These are phyloP conservation scores for Micromesistius poutassou DNA, from an alignment of 2,797 vertebrate genomes.

Conservation along the genomic window DNA sequence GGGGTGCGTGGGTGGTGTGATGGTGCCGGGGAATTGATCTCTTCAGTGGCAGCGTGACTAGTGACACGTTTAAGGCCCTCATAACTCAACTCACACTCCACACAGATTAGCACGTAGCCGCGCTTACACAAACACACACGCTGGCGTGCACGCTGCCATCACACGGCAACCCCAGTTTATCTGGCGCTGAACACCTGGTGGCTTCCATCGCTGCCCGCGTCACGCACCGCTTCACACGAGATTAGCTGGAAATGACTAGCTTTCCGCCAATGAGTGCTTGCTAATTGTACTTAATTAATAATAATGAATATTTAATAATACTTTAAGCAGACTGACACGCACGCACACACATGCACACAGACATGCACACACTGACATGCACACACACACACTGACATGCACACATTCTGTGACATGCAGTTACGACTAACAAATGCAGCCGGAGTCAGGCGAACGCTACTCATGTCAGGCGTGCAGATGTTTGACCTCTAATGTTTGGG, in stretches of 20 bases:
- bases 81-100: constrained; percentile 11
- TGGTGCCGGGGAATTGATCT: background rate
- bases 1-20: constrained; percentile 9
- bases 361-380: too few species aligned
- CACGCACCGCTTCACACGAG: background rate
- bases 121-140: background rate
- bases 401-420: background rate
- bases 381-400: too few species aligned
- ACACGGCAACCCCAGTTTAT: background rate
- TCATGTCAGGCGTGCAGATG: constrained; percentile 2
- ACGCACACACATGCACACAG: too few species aligned
- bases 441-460: background rate
- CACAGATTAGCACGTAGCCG: constrained; percentile 19
- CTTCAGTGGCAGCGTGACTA: background rate
- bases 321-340: background rate
- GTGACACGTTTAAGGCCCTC: constrained; percentile 4
- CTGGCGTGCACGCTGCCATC: background rate
- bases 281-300: background rate
- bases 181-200: background rate
- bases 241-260: background rate
- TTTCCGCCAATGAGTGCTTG: background rate
- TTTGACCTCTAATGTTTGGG: constrained; percentile 12
- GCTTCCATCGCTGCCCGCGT: background rate
- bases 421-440: background rate
- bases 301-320: background rate